phyloP scores from a whole-genome alignment of 2,113 vertebrate species.

The Odobenus rosmarus region DNA sequence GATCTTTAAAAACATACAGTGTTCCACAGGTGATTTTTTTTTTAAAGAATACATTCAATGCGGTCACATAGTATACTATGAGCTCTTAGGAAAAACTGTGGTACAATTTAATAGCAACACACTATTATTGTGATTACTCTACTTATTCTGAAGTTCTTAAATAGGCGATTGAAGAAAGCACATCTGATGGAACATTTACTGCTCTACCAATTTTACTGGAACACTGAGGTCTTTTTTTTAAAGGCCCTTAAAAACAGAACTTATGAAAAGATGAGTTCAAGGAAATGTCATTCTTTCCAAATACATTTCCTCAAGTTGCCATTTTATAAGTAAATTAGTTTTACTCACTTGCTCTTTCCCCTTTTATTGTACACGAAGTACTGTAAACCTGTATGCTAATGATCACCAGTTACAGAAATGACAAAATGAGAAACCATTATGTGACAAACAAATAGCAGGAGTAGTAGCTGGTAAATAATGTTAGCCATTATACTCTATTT shows the following conservation, averaged over 20 bases:
- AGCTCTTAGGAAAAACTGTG: constrained; percentile 5
- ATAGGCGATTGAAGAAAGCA: constrained; percentile 53
- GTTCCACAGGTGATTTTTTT: neutral
- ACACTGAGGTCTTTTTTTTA: constrained; percentile 49
- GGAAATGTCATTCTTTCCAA: constrained; percentile 61
- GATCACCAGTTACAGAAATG: constrained; percentile 46
- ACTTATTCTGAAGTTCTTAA: constrained; percentile 66
- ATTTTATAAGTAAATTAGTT: constrained; percentile 74
- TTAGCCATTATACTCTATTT: constrained; percentile 61
- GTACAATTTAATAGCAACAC: constrained; percentile 51
- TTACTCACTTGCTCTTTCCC: constrained; percentile 70
- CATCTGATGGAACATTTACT: constrained; percentile 55
- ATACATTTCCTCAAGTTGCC: constrained; percentile 64
- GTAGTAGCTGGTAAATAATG: constrained; percentile 43
- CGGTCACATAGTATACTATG: neutral
- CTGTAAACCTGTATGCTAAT: constrained; percentile 72
- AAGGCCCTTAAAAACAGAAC: constrained; percentile 64
- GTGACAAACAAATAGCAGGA: constrained; percentile 41
- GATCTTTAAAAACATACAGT: neutral
- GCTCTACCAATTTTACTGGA: constrained; percentile 61
- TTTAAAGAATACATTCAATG: neutral
- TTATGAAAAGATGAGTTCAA: constrained; percentile 72
- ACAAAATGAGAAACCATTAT: constrained; percentile 54
- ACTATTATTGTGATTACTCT: constrained; percentile 69
- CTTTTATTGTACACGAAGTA: constrained; percentile 53